phyloP scores from a whole-genome alignment of 2,888 invertebrate species.

The Agriopis marginaria region DNA sequence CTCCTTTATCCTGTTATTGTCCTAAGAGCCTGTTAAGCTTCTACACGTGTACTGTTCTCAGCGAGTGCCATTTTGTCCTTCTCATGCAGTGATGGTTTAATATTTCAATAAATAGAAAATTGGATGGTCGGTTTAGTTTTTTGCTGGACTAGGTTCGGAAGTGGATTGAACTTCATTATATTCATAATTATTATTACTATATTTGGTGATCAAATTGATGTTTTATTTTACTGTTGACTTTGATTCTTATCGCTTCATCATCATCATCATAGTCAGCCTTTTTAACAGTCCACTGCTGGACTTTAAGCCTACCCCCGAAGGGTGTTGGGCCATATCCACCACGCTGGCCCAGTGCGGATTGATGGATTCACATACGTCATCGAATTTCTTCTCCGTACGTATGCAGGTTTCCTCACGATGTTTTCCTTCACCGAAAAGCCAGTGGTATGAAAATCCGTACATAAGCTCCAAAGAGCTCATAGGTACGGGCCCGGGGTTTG shows the following conservation, averaged over 20 bases:
- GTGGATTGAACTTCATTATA: neutral
- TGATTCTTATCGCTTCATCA: neutral
- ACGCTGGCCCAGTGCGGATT: too few species aligned
- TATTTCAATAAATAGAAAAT: slow-evolving; percentile 28
- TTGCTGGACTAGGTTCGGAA: neutral
- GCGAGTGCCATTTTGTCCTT: slow-evolving; percentile 10
- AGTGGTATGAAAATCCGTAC: too few species aligned
- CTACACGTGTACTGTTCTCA: slow-evolving; percentile 23
- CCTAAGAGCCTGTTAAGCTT: slow-evolving; percentile 11
- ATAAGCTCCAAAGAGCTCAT: too few species aligned
- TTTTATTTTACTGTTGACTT: neutral
- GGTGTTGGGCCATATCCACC: too few species aligned
- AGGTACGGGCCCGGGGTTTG: too few species aligned
- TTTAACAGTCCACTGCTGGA: too few species aligned
- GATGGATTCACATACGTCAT: too few species aligned
- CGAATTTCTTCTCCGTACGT: too few species aligned
- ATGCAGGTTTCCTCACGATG: too few species aligned
- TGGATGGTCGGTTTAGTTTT: slow-evolving; percentile 13
- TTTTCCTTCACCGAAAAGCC: too few species aligned
- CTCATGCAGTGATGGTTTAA: slow-evolving; percentile 20
- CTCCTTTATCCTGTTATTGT: neutral
- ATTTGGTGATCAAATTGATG: neutral
- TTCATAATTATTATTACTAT: neutral
- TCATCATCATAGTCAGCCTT: too few species aligned
- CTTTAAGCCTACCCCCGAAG: too few species aligned